Conservation (phyloP, 1,140 invertebrate species). For the Andricus grossulariae region DNA sequence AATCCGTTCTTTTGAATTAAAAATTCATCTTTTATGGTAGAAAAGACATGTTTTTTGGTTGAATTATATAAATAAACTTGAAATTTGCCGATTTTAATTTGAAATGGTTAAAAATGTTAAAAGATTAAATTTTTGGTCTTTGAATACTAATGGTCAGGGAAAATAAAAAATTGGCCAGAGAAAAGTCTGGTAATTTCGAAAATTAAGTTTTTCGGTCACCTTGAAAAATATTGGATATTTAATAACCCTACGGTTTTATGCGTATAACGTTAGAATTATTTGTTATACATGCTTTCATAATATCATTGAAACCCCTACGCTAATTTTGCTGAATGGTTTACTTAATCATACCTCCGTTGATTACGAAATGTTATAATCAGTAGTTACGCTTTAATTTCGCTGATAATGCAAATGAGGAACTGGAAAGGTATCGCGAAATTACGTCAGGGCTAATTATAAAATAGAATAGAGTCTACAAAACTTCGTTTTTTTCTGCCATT, state of each 20-base stretch:
- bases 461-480: background rate
- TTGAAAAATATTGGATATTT: background rate
- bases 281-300: background rate
- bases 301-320: background rate
- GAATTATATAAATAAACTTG: no score
- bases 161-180: no score
- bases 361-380: conserved; percentile 15
- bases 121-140: no score
- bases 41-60: no score
- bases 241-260: background rate
- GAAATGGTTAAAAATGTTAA: no score
- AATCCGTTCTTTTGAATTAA: no score
- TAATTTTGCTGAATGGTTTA: background rate
- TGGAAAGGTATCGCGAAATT: background rate
- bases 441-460: background rate
- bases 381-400: conserved; percentile 18
- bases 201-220: no score
- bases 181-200: no score
- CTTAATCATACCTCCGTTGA: conserved; percentile 2
- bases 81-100: no score
- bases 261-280: background rate
- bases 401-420: conserved; percentile 34
- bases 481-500: no score
- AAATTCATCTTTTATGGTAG: no score
- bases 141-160: no score